Conservation (phyloP, 1,140 invertebrate genomes). For the Drosophila burlai region DNA sequence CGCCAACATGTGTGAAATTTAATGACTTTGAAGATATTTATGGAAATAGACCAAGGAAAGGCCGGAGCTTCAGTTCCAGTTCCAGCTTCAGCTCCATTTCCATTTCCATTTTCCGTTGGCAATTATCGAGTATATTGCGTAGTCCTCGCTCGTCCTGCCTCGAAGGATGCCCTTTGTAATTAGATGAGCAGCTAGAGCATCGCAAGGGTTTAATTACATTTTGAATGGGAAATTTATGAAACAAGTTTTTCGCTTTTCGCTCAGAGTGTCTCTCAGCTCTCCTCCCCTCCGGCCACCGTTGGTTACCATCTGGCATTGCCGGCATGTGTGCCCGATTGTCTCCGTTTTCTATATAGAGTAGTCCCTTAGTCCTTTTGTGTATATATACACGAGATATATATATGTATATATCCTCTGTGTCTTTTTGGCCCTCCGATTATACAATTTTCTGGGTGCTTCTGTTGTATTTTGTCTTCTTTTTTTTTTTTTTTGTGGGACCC, state of each 20-base stretch:
- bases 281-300: no score
- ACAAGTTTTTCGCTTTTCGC: slow-evolving; percentile 72
- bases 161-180: slow-evolving; percentile 68
- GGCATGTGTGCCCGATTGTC: slow-evolving; percentile 64
- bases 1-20: slow-evolving; percentile 82
- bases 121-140: slow-evolving; percentile 79
- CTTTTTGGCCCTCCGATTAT: not conserved
- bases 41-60: slow-evolving; percentile 57
- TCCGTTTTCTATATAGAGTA: slow-evolving; percentile 21
- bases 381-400: not conserved
- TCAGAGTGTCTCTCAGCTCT: not conserved
- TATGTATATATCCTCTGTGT: not conserved
- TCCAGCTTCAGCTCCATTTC: not conserved
- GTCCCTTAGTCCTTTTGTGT: slow-evolving; percentile 1
- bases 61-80: not conserved
- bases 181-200: slow-evolving; percentile 72
- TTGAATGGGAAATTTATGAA: slow-evolving; percentile 83
- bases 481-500: not conserved
- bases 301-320: slow-evolving; percentile 47
- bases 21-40: slow-evolving; percentile 84
- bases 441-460: not conserved
- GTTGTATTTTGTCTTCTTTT: not conserved
- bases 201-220: slow-evolving; percentile 82
- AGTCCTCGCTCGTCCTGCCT: slow-evolving; percentile 24
- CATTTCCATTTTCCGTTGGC: slow-evolving; percentile 52